Evolutionary conservation across 2,797 vertebrate genomes (phyloP).

Genomic region (Artibeus lituratus): DNA sequence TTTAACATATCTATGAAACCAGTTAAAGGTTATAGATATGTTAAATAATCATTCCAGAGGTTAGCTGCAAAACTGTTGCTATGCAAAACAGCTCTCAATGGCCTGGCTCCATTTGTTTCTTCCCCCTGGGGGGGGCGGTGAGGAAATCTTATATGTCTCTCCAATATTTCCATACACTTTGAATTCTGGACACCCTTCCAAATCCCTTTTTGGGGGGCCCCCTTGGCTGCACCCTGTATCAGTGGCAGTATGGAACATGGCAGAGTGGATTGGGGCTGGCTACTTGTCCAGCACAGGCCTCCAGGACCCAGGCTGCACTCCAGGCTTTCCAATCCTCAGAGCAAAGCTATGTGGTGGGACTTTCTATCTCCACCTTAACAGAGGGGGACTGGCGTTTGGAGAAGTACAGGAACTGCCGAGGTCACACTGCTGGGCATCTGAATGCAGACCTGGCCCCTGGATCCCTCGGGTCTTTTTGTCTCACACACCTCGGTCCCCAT

Average conservation of each 20-base stretch:
- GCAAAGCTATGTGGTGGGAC: not conserved
- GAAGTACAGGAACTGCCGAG: not conserved
- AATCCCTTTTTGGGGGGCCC: too few relatives aligned
- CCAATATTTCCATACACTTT: too few relatives aligned
- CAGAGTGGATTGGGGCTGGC: not conserved
- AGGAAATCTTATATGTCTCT: too few relatives aligned
- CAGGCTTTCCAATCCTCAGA: not conserved
- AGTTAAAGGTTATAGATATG: too few relatives aligned
- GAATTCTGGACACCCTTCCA: too few relatives aligned
- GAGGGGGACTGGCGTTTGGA: not conserved
- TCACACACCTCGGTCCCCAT: not conserved
- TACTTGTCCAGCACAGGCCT: not conserved
- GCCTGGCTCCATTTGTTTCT: too few relatives aligned
- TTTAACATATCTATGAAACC: too few relatives aligned
- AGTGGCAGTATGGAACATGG: conserved; percentile 55
- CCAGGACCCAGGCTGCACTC: not conserved
- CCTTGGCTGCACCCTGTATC: too few relatives aligned
- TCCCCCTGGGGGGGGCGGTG: too few relatives aligned
- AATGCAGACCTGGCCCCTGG: not conserved
- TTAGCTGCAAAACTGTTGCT: too few relatives aligned
- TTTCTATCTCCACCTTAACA: not conserved
- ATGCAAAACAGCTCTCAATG: too few relatives aligned
- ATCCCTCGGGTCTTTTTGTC: not conserved
- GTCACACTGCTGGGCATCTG: not conserved
- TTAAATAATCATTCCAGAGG: too few relatives aligned